Evolutionary conservation across 35 echinoderm and acorn worm species (phyloP), one percentile per base, ranked within the genome.

Genomic region (Strongylocentrotus purpuratus): DNA sequence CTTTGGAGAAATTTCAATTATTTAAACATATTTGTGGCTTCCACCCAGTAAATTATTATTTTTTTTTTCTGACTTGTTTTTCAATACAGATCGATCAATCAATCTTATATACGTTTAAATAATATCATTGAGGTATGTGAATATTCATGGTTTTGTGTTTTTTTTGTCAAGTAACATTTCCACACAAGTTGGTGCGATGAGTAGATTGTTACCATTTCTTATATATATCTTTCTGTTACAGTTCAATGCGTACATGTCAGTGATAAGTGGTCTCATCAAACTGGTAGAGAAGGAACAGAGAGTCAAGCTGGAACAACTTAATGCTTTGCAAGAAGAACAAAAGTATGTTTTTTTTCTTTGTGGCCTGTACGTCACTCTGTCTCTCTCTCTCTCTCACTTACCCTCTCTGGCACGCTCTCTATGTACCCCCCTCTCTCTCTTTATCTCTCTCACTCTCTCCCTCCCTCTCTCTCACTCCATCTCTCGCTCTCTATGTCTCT

Each of bases 231-330:
- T 50, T 95, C 61, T 96, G 14, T 94, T 48, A 25, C 93, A 99
- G 98, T 99, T 99, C 48, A 99, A 97, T 96, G 97, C 98, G 12
- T 99, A 95, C 85, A 99, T 99, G 94, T 95, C 95, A n/a, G 96
- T 97, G 13, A 97, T 99, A 18, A 97, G 96, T 41, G 95, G 97
- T 18, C 61, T 99, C 13, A 94, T 99, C 17, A 33, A 31, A 17
- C 94, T 97, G 86, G 95, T 99, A 33, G 98, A 99, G 94, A 94
- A 86, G 48, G 98, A 99, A 46, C 98, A 99, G 50, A 87, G 96
- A 65, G 95, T 94, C 20, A 99, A 99, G 87, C 95, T 99, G 32
- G 97, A 99, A 92, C 98, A 99, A 87, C 91, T 99, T 10, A 96
- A 94, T n/a, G 95, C 95, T 55, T 94, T 99, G 50, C 96, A 99